Evolutionary conservation across 2,888 invertebrate genomes (phyloP).

Genomic region (Calameuta filiformis): DNA sequence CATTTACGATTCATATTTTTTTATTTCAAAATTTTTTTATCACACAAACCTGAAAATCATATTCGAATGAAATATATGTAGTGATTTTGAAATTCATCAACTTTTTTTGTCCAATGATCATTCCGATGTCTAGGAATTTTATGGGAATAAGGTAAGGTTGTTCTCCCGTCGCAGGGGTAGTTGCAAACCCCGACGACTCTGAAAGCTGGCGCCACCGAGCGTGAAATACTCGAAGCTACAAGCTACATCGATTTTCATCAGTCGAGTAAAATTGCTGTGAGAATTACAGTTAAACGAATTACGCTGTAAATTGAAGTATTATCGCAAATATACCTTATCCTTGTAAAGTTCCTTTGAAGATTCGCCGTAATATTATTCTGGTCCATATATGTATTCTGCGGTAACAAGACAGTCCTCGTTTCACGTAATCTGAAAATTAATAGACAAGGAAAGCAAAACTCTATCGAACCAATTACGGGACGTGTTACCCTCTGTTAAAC

Average conservation of each 20-base stretch:
- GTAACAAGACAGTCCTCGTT: not conserved
- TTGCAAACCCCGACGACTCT: not conserved
- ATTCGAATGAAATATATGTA: not conserved
- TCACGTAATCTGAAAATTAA: not conserved
- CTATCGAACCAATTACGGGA: not conserved
- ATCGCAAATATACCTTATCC: not conserved
- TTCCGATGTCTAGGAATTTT: not conserved
- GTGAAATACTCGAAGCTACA: conserved; percentile 28
- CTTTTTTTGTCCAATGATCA: not conserved
- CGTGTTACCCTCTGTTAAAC: not conserved
- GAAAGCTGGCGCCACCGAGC: conserved; percentile 42
- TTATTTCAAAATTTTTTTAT: not conserved
- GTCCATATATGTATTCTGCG: not conserved
- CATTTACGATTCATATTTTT: not conserved
- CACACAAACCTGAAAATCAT: not conserved
- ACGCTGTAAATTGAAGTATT: not conserved
- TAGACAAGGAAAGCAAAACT: not conserved
- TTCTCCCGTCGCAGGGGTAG: not conserved
- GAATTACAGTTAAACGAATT: not conserved
- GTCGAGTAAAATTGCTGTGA: not conserved
- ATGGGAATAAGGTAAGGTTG: not conserved
- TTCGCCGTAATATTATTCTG: not conserved
- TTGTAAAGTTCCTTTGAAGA: not conserved
- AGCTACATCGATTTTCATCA: conserved; percentile 40
- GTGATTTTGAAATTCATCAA: not conserved